A percentile compares a stretch with the other conserved stretches of the same genome.
Conservation (phyloP, 2,113 vertebrate genomes). For the Erinaceus europaeus region DNA sequence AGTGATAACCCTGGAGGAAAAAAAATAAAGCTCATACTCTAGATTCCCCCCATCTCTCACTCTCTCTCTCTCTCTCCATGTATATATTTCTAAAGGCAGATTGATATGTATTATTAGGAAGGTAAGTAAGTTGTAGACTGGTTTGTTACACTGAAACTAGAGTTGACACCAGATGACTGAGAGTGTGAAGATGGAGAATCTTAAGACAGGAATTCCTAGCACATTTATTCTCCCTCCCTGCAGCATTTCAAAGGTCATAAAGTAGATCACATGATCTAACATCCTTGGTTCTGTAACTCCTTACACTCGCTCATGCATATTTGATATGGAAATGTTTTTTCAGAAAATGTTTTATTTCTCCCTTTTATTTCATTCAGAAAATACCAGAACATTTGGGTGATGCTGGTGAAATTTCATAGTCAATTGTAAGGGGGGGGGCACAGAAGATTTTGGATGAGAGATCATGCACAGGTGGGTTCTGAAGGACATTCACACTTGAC, state of each 20-base stretch:
- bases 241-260: neutral
- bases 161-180: neutral
- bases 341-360: constrained; percentile 9
- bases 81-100: no score
- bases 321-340: neutral
- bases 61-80: no score
- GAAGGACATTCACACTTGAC: neutral
- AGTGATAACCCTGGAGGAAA: no score
- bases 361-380: neutral
- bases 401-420: neutral
- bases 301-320: neutral
- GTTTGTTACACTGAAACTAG: neutral
- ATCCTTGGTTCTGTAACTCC: neutral
- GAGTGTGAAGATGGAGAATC: neutral
- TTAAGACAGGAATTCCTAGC: neutral
- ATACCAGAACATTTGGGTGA: neutral
- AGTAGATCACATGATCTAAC: neutral
- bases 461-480: neutral
- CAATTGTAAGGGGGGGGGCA: neutral
- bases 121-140: neutral
- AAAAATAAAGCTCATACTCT: no score
- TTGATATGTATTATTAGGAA: neutral
- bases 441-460: neutral
- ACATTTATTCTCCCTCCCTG: neutral
- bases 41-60: no score